phyloP scores from a whole-genome alignment of 2,113 vertebrate species.

The Sminthopsis crassicaudata region DNA sequence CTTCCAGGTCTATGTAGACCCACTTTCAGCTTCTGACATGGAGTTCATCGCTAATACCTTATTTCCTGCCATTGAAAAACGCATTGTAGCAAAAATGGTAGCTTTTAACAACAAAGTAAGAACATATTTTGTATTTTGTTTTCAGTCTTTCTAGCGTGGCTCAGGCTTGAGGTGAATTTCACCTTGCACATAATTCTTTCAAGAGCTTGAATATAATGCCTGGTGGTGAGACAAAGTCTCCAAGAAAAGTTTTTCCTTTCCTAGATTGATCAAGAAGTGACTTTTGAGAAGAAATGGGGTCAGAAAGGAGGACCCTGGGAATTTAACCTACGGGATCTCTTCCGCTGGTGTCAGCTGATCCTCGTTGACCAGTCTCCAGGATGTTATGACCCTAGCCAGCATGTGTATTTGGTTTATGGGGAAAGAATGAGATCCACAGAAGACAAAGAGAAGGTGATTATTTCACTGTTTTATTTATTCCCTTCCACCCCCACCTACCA shows the following conservation, averaged over 20 bases:
- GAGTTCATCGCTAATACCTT: constrained; percentile 92
- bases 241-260: constrained; percentile 45
- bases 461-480: neutral
- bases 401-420: constrained; percentile 93
- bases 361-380: constrained; percentile 94
- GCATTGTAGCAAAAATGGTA: constrained; percentile 93
- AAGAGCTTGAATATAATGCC: neutral
- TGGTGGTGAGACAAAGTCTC: neutral
- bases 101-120: constrained; percentile 94
- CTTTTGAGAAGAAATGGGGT: constrained; percentile 92
- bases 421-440: constrained; percentile 94
- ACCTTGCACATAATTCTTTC: neutral
- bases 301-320: constrained; percentile 98
- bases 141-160: constrained; percentile 5
- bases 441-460: constrained; percentile 91
- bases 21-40: constrained; percentile 94
- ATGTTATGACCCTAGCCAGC: constrained; percentile 93
- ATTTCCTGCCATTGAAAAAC: constrained; percentile 92
- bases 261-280: constrained; percentile 93
- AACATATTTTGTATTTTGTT: constrained; percentile 34
- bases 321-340: constrained; percentile 97
- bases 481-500: neutral
- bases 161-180: neutral
- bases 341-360: constrained; percentile 99
- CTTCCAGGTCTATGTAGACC: constrained; percentile 94